These are phyloP conservation scores for Oenanthe oenanthe DNA, from an alignment of 2,113 vertebrate species.

Conservation along the genomic window DNA sequence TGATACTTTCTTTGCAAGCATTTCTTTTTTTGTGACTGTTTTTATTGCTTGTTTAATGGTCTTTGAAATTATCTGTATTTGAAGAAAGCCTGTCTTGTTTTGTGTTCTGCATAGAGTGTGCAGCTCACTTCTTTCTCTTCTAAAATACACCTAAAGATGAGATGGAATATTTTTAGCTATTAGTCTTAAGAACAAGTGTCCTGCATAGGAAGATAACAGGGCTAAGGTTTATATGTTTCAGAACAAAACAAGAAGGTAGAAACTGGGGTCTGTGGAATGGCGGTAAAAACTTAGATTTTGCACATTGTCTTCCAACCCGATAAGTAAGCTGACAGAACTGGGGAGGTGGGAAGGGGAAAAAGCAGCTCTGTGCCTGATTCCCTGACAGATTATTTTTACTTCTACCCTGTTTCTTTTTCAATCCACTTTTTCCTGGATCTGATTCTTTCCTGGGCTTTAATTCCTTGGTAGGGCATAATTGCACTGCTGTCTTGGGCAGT, in stretches of 20 bases:
- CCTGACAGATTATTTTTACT: background rate
- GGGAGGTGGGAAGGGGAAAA: background rate
- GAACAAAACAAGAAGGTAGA: background rate
- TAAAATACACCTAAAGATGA: background rate
- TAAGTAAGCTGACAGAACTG: background rate
- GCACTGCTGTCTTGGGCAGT: background rate
- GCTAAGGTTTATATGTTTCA: background rate
- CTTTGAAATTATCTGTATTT: background rate
- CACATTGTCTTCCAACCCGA: rapidly evolving
- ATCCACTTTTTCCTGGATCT: background rate
- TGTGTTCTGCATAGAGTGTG: background rate
- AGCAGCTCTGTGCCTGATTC: background rate
- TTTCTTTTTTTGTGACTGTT: background rate
- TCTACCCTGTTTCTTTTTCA: background rate
- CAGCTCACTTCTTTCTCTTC: background rate
- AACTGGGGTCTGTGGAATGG: background rate
- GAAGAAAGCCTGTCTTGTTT: background rate
- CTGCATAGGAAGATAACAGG: background rate
- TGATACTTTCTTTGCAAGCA: background rate
- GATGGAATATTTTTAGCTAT: background rate
- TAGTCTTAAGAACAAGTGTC: background rate
- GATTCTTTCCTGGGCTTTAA: background rate
- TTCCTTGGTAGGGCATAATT: background rate
- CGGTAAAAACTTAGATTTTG: background rate
- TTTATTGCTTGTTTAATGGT: background rate